These are phyloP conservation scores for Drosophila asahinai DNA, from an alignment of 1,140 invertebrate species.

Conservation along the genomic window DNA sequence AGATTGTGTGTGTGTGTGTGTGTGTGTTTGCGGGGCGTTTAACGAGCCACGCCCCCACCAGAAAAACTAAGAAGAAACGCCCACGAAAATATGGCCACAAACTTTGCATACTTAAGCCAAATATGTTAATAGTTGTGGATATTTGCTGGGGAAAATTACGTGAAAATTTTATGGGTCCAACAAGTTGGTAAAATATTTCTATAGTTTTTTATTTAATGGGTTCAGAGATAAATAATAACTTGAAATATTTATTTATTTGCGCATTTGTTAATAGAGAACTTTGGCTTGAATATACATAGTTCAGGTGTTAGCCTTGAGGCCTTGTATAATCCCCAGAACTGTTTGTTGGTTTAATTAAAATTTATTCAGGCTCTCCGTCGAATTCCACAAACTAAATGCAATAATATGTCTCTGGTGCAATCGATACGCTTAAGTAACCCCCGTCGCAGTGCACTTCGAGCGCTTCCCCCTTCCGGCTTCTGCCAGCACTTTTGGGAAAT, in stretches of 20 bases:
- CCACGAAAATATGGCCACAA: conserved; percentile 1
- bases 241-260: too few species aligned
- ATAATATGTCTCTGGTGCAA: neutral
- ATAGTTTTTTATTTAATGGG: too few species aligned
- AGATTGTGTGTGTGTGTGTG: neutral
- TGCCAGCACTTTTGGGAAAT: conserved; percentile 15
- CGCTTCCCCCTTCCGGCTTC: neutral
- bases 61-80: neutral
- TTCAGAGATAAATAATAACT: too few species aligned
- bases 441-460: conserved; percentile 4
- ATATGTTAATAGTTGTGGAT: conserved; percentile 23
- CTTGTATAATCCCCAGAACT: too few species aligned
- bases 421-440: neutral
- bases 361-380: neutral
- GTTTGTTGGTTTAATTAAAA: too few species aligned
- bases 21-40: conserved; percentile 4
- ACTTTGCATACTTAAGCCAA: conserved; percentile 28
- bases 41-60: neutral
- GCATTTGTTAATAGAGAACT: too few species aligned
- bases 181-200: neutral
- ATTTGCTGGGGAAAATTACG: neutral
- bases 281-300: too few species aligned
- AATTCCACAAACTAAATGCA: neutral
- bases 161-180: neutral
- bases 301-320: too few species aligned